These are phyloP conservation scores for Drosophila neotestacea DNA, from an alignment of 2,888 invertebrate species.

Conservation along the genomic window DNA sequence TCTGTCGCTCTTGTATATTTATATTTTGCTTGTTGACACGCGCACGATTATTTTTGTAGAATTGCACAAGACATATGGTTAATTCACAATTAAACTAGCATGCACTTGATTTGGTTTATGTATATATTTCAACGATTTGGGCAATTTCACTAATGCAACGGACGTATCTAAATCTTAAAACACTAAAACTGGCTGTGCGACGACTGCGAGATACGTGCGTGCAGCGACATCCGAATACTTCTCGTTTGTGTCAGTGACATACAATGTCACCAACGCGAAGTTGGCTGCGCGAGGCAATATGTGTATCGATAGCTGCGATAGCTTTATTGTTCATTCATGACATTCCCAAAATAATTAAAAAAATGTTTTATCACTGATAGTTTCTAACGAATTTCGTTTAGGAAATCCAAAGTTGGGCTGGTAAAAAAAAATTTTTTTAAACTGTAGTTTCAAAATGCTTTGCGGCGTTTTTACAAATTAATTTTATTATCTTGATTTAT, in stretches of 20 bases:
- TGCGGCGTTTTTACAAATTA: too few species aligned
- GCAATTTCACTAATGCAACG: constrained; percentile 54
- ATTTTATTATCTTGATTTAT: neutral
- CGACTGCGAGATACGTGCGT: constrained; percentile 35
- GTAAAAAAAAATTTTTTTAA: too few species aligned
- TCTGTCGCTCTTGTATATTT: constrained; percentile 30
- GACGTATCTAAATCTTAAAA: constrained; percentile 44
- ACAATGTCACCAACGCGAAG: constrained; percentile 32
- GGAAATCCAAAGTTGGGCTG: too few species aligned
- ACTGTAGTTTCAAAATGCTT: too few species aligned
- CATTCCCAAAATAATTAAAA: neutral
- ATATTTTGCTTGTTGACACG: constrained; percentile 36
- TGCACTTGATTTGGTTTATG: constrained; percentile 33
- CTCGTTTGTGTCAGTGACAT: constrained; percentile 53
- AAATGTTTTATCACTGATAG: too few species aligned
- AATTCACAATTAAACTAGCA: constrained; percentile 21
- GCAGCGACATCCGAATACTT: constrained; percentile 41
- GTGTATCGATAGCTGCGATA: constrained; percentile 31
- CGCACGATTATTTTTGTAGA: constrained; percentile 13
- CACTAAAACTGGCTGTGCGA: constrained; percentile 34
- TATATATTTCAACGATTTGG: constrained; percentile 54
- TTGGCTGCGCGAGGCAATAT: constrained; percentile 12
- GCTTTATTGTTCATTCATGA: neutral
- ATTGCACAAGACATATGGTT: constrained; percentile 32
- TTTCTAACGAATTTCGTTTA: too few species aligned